phyloP scores from a whole-genome alignment of 2,113 vertebrate genomes.

The Mionectes macconnelli region DNA sequence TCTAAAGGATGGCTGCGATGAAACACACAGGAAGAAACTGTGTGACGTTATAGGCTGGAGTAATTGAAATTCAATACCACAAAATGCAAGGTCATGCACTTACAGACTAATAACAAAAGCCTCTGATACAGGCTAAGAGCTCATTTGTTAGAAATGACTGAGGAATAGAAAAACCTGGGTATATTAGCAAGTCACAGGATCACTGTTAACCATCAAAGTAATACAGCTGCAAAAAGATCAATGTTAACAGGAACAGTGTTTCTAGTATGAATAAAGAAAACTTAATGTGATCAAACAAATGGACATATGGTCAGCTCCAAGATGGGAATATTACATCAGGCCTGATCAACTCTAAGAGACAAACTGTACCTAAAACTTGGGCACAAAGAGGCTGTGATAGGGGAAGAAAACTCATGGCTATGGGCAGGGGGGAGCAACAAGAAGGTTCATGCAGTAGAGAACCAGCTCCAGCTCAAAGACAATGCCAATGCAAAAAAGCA shows the following conservation, averaged over 20 bases:
- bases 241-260: background rate
- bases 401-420: fast-evolving
- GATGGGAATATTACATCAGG: background rate
- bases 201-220: background rate
- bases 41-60: background rate
- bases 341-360: background rate
- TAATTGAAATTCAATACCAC: conserved; percentile 58
- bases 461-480: background rate
- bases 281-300: background rate
- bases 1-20: background rate
- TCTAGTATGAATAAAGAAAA: background rate
- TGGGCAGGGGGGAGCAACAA: background rate
- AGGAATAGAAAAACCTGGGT: conserved; percentile 15
- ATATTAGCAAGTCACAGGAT: conserved; percentile 10
- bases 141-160: conserved; percentile 37
- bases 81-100: conserved; percentile 56
- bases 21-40: background rate
- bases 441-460: background rate
- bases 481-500: background rate
- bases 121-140: background rate
- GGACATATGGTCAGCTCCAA: background rate
- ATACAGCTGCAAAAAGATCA: background rate
- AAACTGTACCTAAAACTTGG: background rate
- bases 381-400: background rate
- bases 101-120: conserved; percentile 5